Percentiles rank a stretch among this genome's conserved stretches.
These are phyloP conservation scores for Bergia sp. DNA, from an alignment of 92 coral and sea anemone genomes.

Conservation along the genomic window DNA sequence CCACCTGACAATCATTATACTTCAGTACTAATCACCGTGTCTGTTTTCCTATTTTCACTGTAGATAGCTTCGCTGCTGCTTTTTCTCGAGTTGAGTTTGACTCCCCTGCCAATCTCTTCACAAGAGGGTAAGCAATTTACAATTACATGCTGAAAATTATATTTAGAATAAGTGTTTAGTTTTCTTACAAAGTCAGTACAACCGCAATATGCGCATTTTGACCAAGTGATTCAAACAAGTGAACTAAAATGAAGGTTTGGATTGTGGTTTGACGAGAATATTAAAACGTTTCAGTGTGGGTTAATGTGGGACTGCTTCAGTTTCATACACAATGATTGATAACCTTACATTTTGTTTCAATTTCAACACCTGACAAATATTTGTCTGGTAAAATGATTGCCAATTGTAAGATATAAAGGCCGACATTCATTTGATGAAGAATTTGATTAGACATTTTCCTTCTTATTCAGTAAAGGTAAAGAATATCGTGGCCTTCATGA, in stretches of 20 bases:
- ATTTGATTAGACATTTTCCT: neutral
- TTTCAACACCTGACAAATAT: neutral
- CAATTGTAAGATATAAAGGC: neutral
- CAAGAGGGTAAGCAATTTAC: conserved; percentile 23
- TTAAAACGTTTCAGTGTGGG: neutral
- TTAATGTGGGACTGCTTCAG: neutral
- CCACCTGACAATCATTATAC: neutral
- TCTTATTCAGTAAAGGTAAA: neutral
- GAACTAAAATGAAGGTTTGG: neutral
- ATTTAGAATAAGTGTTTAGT: neutral
- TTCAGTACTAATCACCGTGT: neutral
- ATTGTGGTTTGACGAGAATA: conserved; percentile 17
- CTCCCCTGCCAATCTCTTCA: conserved; percentile 38
- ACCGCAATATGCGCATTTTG: neutral
- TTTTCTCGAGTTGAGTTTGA: conserved; percentile 22
- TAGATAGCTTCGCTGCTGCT: conserved; percentile 47
- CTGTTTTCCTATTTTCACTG: neutral
- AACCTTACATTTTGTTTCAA: neutral
- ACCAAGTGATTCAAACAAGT: neutral
- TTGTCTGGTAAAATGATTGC: conserved; percentile 13
- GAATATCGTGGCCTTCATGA: neutral
- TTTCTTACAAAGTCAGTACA: conserved; percentile 1
- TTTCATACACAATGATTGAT: neutral
- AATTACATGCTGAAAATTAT: neutral
- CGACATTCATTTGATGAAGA: neutral